Evolutionary conservation across 2,113 vertebrate genomes (phyloP), one percentile per base, ranked within the genome.

Genomic region (Arenaria interpres): DNA sequence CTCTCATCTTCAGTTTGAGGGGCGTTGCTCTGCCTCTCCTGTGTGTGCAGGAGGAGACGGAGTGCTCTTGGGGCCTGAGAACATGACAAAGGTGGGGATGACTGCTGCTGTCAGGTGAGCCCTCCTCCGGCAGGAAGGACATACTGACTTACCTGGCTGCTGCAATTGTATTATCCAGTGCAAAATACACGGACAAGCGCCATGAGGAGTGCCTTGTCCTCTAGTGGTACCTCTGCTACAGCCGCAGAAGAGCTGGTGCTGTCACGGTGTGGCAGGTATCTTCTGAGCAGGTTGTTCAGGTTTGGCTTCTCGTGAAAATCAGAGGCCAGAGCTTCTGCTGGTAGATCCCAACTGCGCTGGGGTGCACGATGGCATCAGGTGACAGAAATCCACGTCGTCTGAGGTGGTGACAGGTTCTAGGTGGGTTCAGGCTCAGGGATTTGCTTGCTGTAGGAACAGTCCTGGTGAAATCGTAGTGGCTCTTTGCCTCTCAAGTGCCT

Each of bases 1-100:
- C 50, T 60, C 37, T 33, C 8, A 9, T 39, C 14, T 23, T 45
- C 37, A 71, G 43, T 59, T 63, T 53, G 37, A 43, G 25, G 43
- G 85, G 24, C 25, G 19, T n/a, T 18, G 13, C 53, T 64, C 22
- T 1, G 1, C 32, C 46, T 19, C 9, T 46, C 30, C 3, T 24
- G 7, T 39, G 28, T 1, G 0, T 68, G 48, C n/a, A 23, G 73
- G 37, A 51, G n/a, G 20, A 71, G 18, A 37, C 0, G 1, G 5
- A 22, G 24, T 79, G 20, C 14, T 80, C 30, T 35, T 2, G 21
- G 21, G n/a, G 35, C 35, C 45, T 18, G 57, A 67, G 35, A 23
- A 21, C 32, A 17, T 0, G 2, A 20, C 18, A 24, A 32, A 83
- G 10, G 8, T 71, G 25, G 22, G 19, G 17, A 48, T 54, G 63